Evolutionary conservation across 2,888 invertebrate genomes (phyloP).

Genomic region (Machimus atricapillus): DNA sequence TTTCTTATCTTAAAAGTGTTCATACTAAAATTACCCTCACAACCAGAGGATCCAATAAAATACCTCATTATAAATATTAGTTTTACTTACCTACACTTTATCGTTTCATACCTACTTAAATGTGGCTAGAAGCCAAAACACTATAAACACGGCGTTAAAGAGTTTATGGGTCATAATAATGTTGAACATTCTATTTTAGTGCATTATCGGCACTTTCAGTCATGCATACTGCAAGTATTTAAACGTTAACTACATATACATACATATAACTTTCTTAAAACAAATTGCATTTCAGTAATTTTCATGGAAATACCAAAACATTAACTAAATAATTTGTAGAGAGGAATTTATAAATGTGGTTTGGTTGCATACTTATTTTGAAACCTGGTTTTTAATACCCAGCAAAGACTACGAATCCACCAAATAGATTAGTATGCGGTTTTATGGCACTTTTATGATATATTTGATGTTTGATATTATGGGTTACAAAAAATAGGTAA

Average conservation of each 20-base stretch:
- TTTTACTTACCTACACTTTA: neutral
- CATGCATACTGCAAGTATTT: neutral
- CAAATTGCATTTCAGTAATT: neutral
- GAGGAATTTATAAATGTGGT: no score
- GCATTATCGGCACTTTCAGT: neutral
- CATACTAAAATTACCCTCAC: neutral
- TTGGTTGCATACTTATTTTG: no score
- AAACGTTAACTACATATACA: neutral
- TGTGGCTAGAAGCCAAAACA: neutral
- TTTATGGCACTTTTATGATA: neutral
- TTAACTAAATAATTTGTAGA: neutral
- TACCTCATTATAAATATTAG: neutral
- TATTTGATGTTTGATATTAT: neutral
- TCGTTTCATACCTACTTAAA: neutral
- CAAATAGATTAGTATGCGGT: neutral
- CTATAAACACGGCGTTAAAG: neutral
- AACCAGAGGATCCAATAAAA: neutral
- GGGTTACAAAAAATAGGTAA: neutral
- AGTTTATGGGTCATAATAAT: neutral
- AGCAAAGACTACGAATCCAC: neutral
- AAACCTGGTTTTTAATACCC: no score
- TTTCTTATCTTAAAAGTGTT: neutral
- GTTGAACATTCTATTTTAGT: neutral
- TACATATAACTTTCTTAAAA: neutral
- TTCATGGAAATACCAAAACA: neutral